Base-by-base conservation (phyloP, 2,113 vertebrate genomes). In the Strix uralensis region DNA sequence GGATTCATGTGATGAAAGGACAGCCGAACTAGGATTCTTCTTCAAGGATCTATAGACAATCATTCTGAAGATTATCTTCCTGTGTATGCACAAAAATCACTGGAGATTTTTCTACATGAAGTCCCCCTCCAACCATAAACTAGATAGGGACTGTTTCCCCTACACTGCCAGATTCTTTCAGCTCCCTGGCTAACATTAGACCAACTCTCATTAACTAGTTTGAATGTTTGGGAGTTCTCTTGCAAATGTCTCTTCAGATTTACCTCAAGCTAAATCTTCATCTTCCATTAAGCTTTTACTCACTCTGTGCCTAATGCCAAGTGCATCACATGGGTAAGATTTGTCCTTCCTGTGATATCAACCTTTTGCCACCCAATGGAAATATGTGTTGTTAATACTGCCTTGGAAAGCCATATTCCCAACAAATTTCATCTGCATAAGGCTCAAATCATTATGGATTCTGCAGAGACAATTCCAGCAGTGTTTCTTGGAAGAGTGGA, bases 41-140 rank as follows among this genome's bases (percentile, higher is more conserved):
- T 69, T 67, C 52, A 67, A 47, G 18, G 21, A 81, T 30, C 59
- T 70, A 21, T 0, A n/a, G 13, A 36, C 12, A 72, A 21, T 51
- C 49, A 62, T 13, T 85, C 46, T 1, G 5, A 83, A 52, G 1
- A 0, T 9, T 34, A 18, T 2, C 20, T 26, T 83, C 36, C 13
- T n/a, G 13, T 15, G 25, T 30, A 30, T 21, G 10, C 26, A 80
- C 34, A 75, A 82, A 88, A 88, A 20, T 17, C 44, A 61, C 12
- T 21, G 15, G 9, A 44, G 23, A 80, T 44, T 69, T 15, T 77
- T 59, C 49, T 69, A 18, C 15, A 27, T n/a, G 13, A 92, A 74
- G 16, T 18, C 47, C 11, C 26, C 26, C 26, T 69, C 40, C 4
- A 34, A 54, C 13, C 27, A 51, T n/a, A 81, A 23, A 27, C 8